Conservation (phyloP, 2,888 invertebrate species). For the Taenaris catops region DNA sequence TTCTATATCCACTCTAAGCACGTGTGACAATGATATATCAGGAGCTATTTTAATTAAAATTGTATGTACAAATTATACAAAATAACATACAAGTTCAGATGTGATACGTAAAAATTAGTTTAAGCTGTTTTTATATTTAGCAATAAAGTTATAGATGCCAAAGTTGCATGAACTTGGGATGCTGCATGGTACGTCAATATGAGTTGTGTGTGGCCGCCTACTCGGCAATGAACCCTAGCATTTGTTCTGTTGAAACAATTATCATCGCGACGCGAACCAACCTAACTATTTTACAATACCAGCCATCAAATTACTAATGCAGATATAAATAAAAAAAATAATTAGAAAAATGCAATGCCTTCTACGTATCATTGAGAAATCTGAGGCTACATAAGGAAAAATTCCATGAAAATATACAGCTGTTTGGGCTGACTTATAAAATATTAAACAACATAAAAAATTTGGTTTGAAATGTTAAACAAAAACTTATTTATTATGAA, state of each 20-base stretch:
- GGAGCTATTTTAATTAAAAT: constrained; percentile 15
- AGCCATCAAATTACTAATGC: constrained; percentile 14
- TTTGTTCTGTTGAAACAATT: constrained; percentile 72
- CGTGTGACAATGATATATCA: constrained; percentile 26
- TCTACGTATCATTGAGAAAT: constrained; percentile 1
- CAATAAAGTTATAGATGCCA: too few relatives aligned
- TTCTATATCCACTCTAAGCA: too few relatives aligned
- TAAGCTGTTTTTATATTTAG: too few relatives aligned
- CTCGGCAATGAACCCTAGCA: constrained; percentile 73
- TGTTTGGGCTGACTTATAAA: too few relatives aligned
- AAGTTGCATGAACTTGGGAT: background rate
- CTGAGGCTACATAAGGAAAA: too few relatives aligned
- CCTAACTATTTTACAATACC: constrained; percentile 21
- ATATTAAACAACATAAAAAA: too few relatives aligned
- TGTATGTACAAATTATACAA: too few relatives aligned
- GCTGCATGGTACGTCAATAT: constrained; percentile 1
- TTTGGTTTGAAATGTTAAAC: too few relatives aligned
- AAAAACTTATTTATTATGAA: too few relatives aligned
- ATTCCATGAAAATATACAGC: too few relatives aligned
- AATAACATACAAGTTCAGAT: background rate
- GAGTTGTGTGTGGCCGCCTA: constrained; percentile 7
- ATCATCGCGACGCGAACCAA: constrained; percentile 55
- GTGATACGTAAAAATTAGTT: too few relatives aligned
- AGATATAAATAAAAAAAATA: constrained; percentile 3
- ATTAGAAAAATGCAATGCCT: constrained; percentile 1